Conservation (phyloP, 1,140 invertebrate genomes). For the Rhopalosiphum maidis region DNA sequence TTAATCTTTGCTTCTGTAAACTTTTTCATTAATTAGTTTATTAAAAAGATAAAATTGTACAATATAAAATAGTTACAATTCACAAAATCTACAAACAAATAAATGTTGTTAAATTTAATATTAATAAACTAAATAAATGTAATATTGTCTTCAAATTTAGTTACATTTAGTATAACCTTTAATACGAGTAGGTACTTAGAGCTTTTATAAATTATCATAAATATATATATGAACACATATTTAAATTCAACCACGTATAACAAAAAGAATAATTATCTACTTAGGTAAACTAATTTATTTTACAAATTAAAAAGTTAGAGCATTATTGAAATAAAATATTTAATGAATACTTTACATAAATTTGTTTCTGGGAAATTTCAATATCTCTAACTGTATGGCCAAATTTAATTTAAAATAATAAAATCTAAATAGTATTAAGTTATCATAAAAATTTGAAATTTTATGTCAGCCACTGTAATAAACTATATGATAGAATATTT, state of each 20-base stretch:
- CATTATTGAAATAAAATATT: neutral
- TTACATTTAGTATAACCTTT: slow-evolving; percentile 13
- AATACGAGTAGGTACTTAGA: neutral
- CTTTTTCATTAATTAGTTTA: neutral
- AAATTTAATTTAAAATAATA: neutral
- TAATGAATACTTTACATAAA: neutral
- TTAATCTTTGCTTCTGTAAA: neutral
- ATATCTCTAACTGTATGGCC: neutral
- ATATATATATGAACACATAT: slow-evolving; percentile 36
- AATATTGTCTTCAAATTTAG: slow-evolving; percentile 6
- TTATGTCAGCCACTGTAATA: neutral
- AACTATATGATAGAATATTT: neutral
- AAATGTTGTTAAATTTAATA: neutral
- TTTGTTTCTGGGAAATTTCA: neutral
- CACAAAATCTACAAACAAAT: neutral
- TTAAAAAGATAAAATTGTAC: slow-evolving; percentile 4
- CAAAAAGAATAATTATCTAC: neutral
- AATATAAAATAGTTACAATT: slow-evolving; percentile 14
- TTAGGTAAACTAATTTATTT: neutral
- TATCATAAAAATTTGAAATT: neutral
- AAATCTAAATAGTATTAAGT: neutral
- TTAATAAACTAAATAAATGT: slow-evolving; percentile 19
- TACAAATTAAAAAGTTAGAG: neutral
- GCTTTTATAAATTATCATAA: neutral
- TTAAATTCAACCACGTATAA: slow-evolving; percentile 25